phyloP scores from a whole-genome alignment of 2,888 invertebrate genomes.

The Acanthoscelides obtectus region DNA sequence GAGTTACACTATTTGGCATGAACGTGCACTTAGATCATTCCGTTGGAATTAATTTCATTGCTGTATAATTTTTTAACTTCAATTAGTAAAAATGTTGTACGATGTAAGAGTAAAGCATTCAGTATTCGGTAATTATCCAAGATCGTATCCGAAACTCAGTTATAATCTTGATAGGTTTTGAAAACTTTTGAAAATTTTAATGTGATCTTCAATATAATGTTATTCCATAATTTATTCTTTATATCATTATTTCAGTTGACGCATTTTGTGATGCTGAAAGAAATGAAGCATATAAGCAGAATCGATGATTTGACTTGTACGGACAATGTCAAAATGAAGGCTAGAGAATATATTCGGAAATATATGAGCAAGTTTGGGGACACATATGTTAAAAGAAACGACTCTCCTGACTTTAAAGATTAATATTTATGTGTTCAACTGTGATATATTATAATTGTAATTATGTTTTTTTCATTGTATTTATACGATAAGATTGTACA shows the following conservation, averaged over 20 bases:
- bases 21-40: no score
- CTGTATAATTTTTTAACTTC: no score
- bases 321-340: conserved; percentile 90
- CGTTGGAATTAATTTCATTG: no score
- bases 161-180: no score
- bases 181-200: no score
- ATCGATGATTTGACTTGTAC: conserved; percentile 83
- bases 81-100: no score
- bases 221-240: conserved; percentile 3
- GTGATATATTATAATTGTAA: conserved; percentile 15
- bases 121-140: no score
- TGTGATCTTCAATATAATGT: no score
- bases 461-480: background rate
- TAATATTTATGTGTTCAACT: conserved; percentile 19
- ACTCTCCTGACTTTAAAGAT: conserved; percentile 50
- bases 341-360: conserved; percentile 89
- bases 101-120: no score
- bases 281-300: conserved; percentile 84
- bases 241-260: conserved; percentile 65
- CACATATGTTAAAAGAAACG: conserved; percentile 65
- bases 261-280: conserved; percentile 92
- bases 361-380: conserved; percentile 95
- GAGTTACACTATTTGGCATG: no score
- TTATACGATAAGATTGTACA: background rate
- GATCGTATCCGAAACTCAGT: no score